Evolutionary conservation across 2,888 invertebrate species (phyloP).

Genomic region (Aleiodes testaceus): DNA sequence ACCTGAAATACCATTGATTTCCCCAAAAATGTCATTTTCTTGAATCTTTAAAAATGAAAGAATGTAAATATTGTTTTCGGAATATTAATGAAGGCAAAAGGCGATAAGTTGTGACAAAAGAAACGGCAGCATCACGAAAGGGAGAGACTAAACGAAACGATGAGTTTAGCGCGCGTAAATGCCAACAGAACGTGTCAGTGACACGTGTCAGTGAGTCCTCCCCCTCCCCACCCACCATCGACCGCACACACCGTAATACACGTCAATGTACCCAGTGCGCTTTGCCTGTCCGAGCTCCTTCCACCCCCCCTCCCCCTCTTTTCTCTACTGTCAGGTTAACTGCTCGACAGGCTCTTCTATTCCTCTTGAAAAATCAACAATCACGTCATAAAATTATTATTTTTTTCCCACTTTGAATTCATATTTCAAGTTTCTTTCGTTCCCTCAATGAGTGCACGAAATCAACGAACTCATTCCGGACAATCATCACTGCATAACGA

Average conservation of each 20-base stretch:
- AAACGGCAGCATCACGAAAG: constrained; percentile 31
- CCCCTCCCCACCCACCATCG: constrained; percentile 20
- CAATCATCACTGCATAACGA: no score
- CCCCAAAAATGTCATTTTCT: no score
- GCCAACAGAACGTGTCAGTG: constrained; percentile 55
- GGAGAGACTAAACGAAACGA: constrained; percentile 24
- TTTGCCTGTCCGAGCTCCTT: constrained; percentile 50
- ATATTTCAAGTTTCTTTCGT: constrained; percentile 1
- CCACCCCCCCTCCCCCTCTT: constrained; percentile 41
- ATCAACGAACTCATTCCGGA: background rate
- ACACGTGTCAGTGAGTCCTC: constrained; percentile 58
- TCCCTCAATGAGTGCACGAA: background rate
- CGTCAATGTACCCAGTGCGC: constrained; percentile 50
- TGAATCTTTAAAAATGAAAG: no score
- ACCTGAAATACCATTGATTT: no score
- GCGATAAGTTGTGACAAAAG: background rate
- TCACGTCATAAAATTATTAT: constrained; percentile 10
- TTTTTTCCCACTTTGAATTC: constrained; percentile 10
- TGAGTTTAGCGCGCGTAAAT: constrained; percentile 54
- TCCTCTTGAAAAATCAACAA: constrained; percentile 26
- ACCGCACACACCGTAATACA: constrained; percentile 50
- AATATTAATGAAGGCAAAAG: constrained; percentile 20
- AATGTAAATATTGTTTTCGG: no score
- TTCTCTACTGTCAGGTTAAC: constrained; percentile 27
- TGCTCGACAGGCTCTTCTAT: constrained; percentile 22